Base-by-base conservation (phyloP, 2,797 vertebrate species). In the Parauchenoglanis punctatus region DNA sequence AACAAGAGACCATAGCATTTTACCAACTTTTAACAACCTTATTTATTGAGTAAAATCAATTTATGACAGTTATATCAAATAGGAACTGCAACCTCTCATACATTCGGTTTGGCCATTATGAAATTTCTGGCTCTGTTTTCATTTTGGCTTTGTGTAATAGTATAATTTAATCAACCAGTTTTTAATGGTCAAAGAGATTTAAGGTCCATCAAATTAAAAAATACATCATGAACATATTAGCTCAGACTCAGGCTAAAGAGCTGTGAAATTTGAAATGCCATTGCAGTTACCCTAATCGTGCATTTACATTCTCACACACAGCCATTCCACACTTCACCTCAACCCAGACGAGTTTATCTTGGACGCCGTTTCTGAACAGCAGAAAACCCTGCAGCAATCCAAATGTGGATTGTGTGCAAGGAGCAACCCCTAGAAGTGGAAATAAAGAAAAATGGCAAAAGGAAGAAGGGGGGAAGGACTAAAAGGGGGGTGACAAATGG, bases 381-480 rank as follows among this genome's bases (percentile, higher is more conserved):
- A 90, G 85, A 91, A 88, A 89, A 70, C 46, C 87, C 72, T 84
- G 81, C 87, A 85, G 75, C 59, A 84, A 87, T 87, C 87, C 80
- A 89, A 90, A 89, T 85, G 93, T 89, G 91, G 90, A 87, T 90
- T 87, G 80, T 78, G 91, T 68, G 75, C 91, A 88, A 86, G 86
- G 88, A 90, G 88, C 70, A 83, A 89, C 87, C 86, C 85, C 72
- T 75, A 88, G 88, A 86, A 87, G 56, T 61, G 28, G 11, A 85
- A 84, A 83, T 83, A 70, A 87, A 73, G 86, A 85, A 61, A 63
- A 78, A 86, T 68, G 46, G 31, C 28, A 89, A 87, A 90, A 90
- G 92, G 88, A 88, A 91, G 89, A 93, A 92, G 92, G 28, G 77
- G 88, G 77, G 85, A 88, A 91, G 89, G 88, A 91, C 91, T 92